These are phyloP conservation scores for Amphipyra tragopoginis DNA, from an alignment of 2,888 invertebrate genomes.

Conservation along the genomic window DNA sequence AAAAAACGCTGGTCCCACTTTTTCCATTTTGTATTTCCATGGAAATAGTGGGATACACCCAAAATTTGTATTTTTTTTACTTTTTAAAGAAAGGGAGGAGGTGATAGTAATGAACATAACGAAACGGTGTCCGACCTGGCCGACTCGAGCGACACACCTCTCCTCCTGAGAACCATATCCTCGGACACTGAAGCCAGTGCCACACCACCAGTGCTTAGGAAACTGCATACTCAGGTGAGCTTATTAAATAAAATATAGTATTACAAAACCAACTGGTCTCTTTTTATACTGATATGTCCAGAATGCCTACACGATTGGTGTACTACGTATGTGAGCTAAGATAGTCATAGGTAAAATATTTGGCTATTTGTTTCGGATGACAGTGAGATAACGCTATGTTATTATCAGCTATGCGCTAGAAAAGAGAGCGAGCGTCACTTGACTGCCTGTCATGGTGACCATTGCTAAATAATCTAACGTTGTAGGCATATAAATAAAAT, in stretches of 20 bases:
- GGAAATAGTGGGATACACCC: neutral
- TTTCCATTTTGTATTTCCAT: too few species aligned
- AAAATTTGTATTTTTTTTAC: neutral
- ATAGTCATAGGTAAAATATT: too few species aligned
- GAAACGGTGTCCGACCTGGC: slow-evolving; percentile 80
- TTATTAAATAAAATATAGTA: neutral
- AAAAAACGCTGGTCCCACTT: too few species aligned
- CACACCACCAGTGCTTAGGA: slow-evolving; percentile 82
- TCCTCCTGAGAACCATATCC: slow-evolving; percentile 90
- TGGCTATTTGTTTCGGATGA: too few species aligned
- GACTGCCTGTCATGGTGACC: too few species aligned
- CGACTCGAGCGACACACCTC: slow-evolving; percentile 86
- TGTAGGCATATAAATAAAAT: too few species aligned
- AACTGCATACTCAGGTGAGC: slow-evolving; percentile 83
- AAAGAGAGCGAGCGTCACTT: too few species aligned
- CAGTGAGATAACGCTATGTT: too few species aligned
- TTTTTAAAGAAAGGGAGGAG: slow-evolving; percentile 76
- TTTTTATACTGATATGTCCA: neutral
- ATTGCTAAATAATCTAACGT: too few species aligned
- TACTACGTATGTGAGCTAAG: neutral
- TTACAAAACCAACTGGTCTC: neutral
- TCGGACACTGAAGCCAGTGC: slow-evolving; percentile 89
- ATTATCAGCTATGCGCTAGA: too few species aligned
- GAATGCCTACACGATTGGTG: neutral
- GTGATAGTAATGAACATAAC: slow-evolving; percentile 77